These are phyloP conservation scores for Octodonta nipae DNA, from an alignment of 2,888 invertebrate genomes.

Conservation along the genomic window DNA sequence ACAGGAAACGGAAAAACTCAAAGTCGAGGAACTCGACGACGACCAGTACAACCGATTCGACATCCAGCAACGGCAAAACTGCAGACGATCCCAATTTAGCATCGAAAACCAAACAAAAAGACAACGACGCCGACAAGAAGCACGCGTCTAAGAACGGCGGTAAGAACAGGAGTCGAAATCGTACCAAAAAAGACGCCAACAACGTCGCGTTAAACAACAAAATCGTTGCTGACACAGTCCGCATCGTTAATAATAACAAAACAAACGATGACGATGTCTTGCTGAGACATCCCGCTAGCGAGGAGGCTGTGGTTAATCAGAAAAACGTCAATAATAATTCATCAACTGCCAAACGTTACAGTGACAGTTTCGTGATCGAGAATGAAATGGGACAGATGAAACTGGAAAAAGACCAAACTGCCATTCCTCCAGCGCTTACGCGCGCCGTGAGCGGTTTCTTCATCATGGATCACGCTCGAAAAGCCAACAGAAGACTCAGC, in stretches of 20 bases:
- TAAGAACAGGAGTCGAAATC: slow-evolving; percentile 17
- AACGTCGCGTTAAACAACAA: slow-evolving; percentile 7
- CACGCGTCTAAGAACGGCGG: slow-evolving; percentile 13
- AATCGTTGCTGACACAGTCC: neutral
- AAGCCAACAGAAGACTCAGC: slow-evolving; percentile 27
- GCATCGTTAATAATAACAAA: too few relatives aligned
- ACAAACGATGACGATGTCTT: slow-evolving; percentile 16
- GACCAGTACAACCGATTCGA: slow-evolving; percentile 5
- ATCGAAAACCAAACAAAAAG: slow-evolving; percentile 13
- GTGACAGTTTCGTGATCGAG: slow-evolving; percentile 33
- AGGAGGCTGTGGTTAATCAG: slow-evolving; percentile 10
- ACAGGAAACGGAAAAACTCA: slow-evolving; percentile 32
- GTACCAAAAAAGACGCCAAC: slow-evolving; percentile 16
- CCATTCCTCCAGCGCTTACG: slow-evolving; percentile 15
- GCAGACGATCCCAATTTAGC: slow-evolving; percentile 10
- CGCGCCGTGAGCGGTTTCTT: slow-evolving; percentile 28
- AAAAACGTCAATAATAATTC: slow-evolving; percentile 14
- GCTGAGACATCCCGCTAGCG: slow-evolving; percentile 18
- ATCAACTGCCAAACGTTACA: slow-evolving; percentile 30
- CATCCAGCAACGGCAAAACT: slow-evolving; percentile 13
- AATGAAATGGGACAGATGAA: slow-evolving; percentile 12
- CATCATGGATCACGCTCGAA: slow-evolving; percentile 20
- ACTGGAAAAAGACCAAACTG: slow-evolving; percentile 15
- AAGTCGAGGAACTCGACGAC: slow-evolving; percentile 11
- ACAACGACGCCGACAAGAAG: slow-evolving; percentile 14